Evolutionary conservation across 2,888 invertebrate genomes (phyloP).

Genomic region (Diploptera punctata): DNA sequence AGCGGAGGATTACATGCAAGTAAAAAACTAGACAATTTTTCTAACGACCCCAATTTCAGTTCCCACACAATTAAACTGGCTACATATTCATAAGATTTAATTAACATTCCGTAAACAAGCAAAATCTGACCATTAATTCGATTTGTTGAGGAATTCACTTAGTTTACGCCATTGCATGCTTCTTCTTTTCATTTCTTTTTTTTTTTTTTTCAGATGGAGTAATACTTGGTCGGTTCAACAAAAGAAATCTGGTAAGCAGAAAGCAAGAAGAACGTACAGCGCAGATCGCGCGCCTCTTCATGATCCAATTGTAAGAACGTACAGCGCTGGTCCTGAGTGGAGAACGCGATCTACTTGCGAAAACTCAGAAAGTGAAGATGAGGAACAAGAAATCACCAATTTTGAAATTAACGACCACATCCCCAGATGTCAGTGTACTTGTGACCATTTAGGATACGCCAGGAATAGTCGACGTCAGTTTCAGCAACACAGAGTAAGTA

Average conservation of each 20-base stretch:
- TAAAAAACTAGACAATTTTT: no score
- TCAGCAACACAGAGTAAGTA: no score
- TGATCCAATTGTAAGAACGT: background rate
- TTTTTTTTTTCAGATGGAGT: background rate
- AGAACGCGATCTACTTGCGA: background rate
- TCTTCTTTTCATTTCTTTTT: no score
- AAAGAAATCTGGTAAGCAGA: background rate
- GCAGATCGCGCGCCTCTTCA: background rate
- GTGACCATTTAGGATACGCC: slow-evolving; percentile 2
- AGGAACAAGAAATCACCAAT: background rate
- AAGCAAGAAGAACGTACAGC: background rate
- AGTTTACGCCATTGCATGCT: no score
- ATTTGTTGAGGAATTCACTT: no score
- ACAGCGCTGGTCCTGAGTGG: slow-evolving; percentile 7
- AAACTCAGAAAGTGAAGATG: slow-evolving; percentile 2
- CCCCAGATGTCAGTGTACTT: background rate
- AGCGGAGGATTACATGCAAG: no score
- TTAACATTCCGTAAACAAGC: no score
- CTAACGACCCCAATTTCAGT: no score
- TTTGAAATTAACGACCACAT: background rate
- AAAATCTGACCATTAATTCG: no score
- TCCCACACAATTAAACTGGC: no score
- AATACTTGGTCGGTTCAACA: background rate
- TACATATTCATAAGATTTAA: no score
- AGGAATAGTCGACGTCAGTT: background rate